A percentile compares a stretch with the other conserved stretches of the same genome.
These are phyloP conservation scores for Drosophila insularis DNA, from an alignment of 1,140 invertebrate species.

Conservation along the genomic window DNA sequence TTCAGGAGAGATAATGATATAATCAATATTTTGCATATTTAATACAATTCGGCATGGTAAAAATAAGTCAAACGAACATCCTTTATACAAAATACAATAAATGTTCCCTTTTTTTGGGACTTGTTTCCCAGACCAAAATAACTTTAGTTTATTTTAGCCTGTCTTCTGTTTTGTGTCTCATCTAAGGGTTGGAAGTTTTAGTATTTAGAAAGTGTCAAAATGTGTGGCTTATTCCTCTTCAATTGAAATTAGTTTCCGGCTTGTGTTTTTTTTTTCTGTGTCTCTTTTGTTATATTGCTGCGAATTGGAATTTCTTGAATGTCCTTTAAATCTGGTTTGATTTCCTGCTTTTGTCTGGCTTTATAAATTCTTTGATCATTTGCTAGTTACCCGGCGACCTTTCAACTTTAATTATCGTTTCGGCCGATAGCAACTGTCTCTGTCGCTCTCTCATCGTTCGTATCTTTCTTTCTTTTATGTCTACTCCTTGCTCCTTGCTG, in stretches of 20 bases:
- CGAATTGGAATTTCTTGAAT: background rate
- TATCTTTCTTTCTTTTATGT: background rate
- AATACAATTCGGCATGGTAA: too few relatives aligned
- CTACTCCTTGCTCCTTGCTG: background rate
- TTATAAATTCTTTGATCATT: slow-evolving; percentile 2
- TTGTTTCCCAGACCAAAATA: too few relatives aligned
- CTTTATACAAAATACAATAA: too few relatives aligned
- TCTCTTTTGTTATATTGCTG: background rate
- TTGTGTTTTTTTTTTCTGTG: background rate
- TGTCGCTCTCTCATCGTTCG: background rate
- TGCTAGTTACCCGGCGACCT: slow-evolving; percentile 2
- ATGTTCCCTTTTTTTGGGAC: too few relatives aligned
- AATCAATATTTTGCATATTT: background rate
- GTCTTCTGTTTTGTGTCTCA: too few relatives aligned
- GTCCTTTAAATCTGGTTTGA: background rate
- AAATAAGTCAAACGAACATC: too few relatives aligned
- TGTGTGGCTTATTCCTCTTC: too few relatives aligned
- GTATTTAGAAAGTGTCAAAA: background rate
- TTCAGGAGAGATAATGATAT: background rate
- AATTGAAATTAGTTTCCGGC: background rate
- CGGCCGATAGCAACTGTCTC: background rate
- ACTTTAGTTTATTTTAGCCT: too few relatives aligned
- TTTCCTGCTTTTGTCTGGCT: slow-evolving; percentile 1
- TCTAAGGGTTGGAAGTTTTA: too few relatives aligned
- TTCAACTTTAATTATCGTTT: slow-evolving; percentile 17